Base-by-base conservation (phyloP, 1,140 invertebrate genomes). In the Drosophila truncata region DNA sequence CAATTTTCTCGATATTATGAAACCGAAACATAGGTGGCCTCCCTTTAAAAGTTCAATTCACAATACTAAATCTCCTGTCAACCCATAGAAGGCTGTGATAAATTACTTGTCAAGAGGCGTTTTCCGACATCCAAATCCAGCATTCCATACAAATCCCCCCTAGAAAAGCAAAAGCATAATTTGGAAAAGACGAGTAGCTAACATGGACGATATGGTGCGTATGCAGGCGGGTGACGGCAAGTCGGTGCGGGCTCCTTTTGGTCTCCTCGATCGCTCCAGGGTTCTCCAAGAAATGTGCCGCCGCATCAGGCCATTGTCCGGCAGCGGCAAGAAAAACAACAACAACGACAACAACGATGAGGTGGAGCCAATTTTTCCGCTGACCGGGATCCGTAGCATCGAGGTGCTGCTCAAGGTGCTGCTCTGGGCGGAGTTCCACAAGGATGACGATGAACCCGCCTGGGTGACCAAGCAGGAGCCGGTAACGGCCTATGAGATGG, bases 371-470 rank as follows among this genome's bases (percentile, higher is more conserved):
- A 10, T 25, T 1, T 31, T 76, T 11, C 63, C 71, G 0, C 13
- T 78, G 18, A 52, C 41, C 3, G 71, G 75, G 1, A 46, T 78
- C 33, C 5, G 18, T 0, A 37, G 9, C 27, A 49, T 47, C 7
- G 59, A 63, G 11, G 37, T 69, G 16, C 20, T 78, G 11, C 54
- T 78, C 4, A 75, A 63, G 23, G 46, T 78, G 10, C 18, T 75
- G 16, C 58, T 75, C 8, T 78, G 76, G 76, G n/a, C 54, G 10
- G 62, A 75, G 27, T 75, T 27, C 14, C 76, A 78, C 16, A 20
- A 14, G 52, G 27, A 3, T 0, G 42, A 78, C 11, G 74, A 49
- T 25, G 73, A 72, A 18, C 73, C 73, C 31, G 31, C 4, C 11
- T 77, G 74, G 67, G 54, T 77, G 2, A 0, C 39, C 5, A 61